phyloP scores from a whole-genome alignment of 2,888 invertebrate genomes.

The Rugalucina vietnamica region DNA sequence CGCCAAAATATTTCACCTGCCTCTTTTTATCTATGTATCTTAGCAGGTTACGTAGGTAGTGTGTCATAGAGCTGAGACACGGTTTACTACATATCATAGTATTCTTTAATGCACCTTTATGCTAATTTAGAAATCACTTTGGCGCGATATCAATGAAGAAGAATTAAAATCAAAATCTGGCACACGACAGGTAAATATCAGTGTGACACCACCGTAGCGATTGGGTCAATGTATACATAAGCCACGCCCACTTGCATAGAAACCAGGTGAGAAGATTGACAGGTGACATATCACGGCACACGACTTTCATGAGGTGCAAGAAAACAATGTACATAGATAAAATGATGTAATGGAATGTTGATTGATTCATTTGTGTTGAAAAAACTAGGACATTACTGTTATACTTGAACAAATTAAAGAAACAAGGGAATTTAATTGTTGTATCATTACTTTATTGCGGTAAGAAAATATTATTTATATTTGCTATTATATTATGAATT shows the following conservation, averaged over 20 bases:
- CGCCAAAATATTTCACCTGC: slow-evolving; percentile 10
- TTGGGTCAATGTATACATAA: slow-evolving; percentile 41
- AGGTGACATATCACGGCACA: slow-evolving; percentile 49
- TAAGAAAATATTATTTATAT: too few species aligned
- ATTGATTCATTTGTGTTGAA: background rate
- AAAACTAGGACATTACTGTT: too few species aligned
- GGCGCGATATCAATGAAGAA: slow-evolving; percentile 14
- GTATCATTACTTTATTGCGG: too few species aligned
- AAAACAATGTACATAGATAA: slow-evolving; percentile 19
- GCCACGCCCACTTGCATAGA: slow-evolving; percentile 46
- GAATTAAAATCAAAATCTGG: slow-evolving; percentile 35
- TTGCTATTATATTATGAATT: too few species aligned
- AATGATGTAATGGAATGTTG: slow-evolving; percentile 19
- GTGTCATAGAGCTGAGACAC: background rate
- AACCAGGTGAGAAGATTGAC: slow-evolving; percentile 31
- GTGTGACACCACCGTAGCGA: slow-evolving; percentile 44
- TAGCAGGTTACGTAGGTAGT: background rate
- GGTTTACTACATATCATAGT: background rate
- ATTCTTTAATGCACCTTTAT: slow-evolving; percentile 9
- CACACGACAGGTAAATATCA: slow-evolving; percentile 39
- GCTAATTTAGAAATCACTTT: background rate
- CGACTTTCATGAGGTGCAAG: slow-evolving; percentile 49
- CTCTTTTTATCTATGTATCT: background rate
- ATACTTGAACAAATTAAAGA: too few species aligned
- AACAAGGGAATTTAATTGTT: too few species aligned